These are phyloP conservation scores for Ephestia elutella DNA, from an alignment of 1,140 invertebrate species.

Conservation along the genomic window DNA sequence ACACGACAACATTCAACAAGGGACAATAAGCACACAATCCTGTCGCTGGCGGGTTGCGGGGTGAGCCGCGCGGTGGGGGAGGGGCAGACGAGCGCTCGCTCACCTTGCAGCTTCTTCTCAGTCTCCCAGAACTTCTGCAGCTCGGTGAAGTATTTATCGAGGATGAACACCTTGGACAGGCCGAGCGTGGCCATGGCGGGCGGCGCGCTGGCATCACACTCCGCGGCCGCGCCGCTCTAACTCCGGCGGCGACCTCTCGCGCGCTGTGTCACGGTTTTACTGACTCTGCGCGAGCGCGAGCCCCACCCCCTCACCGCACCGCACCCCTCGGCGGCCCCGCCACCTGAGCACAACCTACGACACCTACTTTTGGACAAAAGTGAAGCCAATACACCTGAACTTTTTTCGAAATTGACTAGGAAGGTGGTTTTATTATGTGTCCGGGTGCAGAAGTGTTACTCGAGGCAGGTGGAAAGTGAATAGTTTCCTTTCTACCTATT, in stretches of 20 bases:
- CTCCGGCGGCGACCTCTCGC: conserved; percentile 45
- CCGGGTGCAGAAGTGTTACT: neutral
- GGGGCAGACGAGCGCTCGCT: conserved; percentile 68
- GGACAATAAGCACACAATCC: conserved; percentile 33
- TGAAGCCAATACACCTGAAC: neutral
- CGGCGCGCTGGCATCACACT: conserved; percentile 62
- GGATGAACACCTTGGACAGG: conserved; percentile 96
- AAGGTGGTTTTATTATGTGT: neutral
- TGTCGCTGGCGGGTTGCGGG: conserved; percentile 14
- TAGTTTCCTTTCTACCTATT: neutral
- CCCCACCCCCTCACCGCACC: conserved; percentile 12
- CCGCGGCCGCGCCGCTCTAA: conserved; percentile 55
- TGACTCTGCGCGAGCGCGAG: conserved; percentile 13
- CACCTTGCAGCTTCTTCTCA: conserved; percentile 96
- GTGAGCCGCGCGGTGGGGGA: conserved; percentile 3
- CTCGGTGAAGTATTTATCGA: conserved; percentile 97
- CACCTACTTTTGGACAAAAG: conserved; percentile 28
- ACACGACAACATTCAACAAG: conserved; percentile 33
- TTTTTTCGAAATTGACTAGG: neutral
- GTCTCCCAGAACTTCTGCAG: conserved; percentile 98
- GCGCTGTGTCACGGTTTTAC: conserved; percentile 40
- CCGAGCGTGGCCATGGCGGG: conserved; percentile 89
- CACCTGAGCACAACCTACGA: neutral
- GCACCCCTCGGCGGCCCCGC: conserved; percentile 12
- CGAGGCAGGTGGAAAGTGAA: neutral